phyloP scores from a whole-genome alignment of 2,113 vertebrate genomes.

The Anoplopoma fimbria region DNA sequence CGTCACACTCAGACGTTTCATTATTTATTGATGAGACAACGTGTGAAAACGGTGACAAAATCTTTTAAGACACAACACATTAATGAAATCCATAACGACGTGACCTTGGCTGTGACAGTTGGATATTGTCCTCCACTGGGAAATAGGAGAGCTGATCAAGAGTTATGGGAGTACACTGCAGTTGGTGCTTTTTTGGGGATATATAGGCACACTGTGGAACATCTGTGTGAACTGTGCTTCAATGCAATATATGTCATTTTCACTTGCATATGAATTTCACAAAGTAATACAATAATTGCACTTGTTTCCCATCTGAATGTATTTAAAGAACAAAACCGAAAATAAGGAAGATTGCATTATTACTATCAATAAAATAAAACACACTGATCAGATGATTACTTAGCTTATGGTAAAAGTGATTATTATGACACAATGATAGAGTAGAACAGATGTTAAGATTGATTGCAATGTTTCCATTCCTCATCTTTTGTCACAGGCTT shows the following conservation, averaged over 20 bases:
- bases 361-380: neutral
- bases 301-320: neutral
- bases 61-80: slow-evolving; percentile 10
- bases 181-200: too few species aligned
- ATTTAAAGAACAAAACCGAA: neutral
- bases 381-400: neutral
- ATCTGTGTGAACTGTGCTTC: neutral
- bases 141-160: neutral
- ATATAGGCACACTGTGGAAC: neutral
- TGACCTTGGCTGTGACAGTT: slow-evolving; percentile 21
- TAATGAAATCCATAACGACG: slow-evolving; percentile 2
- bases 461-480: neutral
- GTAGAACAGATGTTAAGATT: neutral
- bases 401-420: neutral
- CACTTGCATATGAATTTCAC: neutral
- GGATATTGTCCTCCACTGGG: neutral
- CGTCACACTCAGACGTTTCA: neutral
- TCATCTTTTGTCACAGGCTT: neutral
- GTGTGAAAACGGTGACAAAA: slow-evolving; percentile 22
- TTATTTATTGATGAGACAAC: slow-evolving; percentile 64
- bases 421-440: neutral
- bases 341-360: neutral
- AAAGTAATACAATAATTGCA: neutral
- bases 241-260: neutral
- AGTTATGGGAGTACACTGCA: neutral